Evolutionary conservation across 2,888 invertebrate species (phyloP), one percentile per base, ranked within the genome.

Genomic region (Nycteola revayana): DNA sequence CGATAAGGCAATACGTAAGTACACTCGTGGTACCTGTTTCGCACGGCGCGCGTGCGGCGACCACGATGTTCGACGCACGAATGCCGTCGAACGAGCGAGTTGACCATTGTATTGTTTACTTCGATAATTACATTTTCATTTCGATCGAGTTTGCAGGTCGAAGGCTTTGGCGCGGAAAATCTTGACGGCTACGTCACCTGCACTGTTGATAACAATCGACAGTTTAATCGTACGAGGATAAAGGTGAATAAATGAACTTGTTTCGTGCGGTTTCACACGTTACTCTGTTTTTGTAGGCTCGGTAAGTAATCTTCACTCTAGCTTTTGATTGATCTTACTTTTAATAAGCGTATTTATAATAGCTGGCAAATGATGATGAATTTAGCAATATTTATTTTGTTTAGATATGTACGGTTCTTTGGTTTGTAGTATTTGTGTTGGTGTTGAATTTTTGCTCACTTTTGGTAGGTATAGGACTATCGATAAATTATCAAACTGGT

Each of bases 61-160:
- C 75, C 74, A 67, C 85, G 79, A 68, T 62, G 79, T 66, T 69
- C 79, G 66, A 72, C 77, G 74, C 81, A 71, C 84, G 87, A 86
- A 83, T 87, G 87, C 77, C 75, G 76, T 49, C 64, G 63, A 64
- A 66, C 69, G 58, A 21, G 7, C n/a, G 7, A 54, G 64, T 68
- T 68, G 62, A 67, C 71, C 70, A 83, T 86, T 88, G 87, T 87
- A 83, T 86, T 88, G 87, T 87, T 88, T 87, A 86, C 86, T 68
- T 66, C 79, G 71, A 74, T 81, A 81, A 86, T 84, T 81, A 83
- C 76, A 75, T 79, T 85, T 84, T 79, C 73, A 68, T 75, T 79
- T 71, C 78, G 81, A 83, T 84, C 78, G 80, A 78, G 76, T 83
- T 85, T 75, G 68, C 79, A 67, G 76, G 75, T 74, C 73, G 80